Conservation (phyloP, 2,797 vertebrate species). For the Rhinogobio ventralis region DNA sequence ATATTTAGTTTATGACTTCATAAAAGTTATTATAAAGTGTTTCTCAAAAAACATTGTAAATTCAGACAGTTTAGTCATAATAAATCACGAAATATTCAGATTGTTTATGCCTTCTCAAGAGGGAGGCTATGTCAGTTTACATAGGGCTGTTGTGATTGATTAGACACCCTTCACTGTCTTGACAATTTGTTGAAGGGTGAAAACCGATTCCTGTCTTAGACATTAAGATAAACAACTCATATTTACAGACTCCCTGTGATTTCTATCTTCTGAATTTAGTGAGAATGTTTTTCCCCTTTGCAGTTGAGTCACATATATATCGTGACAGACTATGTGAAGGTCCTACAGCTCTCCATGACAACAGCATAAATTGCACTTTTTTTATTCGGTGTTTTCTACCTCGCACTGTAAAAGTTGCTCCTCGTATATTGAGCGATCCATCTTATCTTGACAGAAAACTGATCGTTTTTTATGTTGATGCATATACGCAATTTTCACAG, state of each 20-base stretch:
- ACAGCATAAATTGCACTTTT: slow-evolving; percentile 74
- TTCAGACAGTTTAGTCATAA: slow-evolving; percentile 73
- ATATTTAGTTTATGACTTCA: not conserved
- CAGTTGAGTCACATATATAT: slow-evolving; percentile 66
- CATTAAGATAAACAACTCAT: slow-evolving; percentile 76
- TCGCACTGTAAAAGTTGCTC: slow-evolving; percentile 51
- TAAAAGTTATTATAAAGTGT: slow-evolving; percentile 66
- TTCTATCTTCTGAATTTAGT: slow-evolving; percentile 67
- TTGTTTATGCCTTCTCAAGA: slow-evolving; percentile 60
- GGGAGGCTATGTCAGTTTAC: slow-evolving; percentile 69
- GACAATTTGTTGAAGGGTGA: slow-evolving; percentile 78
- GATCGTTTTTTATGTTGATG: slow-evolving; percentile 66
- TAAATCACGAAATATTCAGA: slow-evolving; percentile 73
- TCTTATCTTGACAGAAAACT: slow-evolving; percentile 69
- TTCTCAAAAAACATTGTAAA: slow-evolving; percentile 69
- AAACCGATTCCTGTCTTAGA: slow-evolving; percentile 68
- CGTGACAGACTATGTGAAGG: slow-evolving; percentile 72
- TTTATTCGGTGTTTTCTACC: slow-evolving; percentile 59
- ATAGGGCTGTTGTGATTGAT: slow-evolving; percentile 74
- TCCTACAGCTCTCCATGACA: slow-evolving; percentile 70
- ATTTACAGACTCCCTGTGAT: slow-evolving; percentile 76
- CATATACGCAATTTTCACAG: slow-evolving; percentile 61
- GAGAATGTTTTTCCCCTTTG: not conserved
- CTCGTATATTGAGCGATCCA: slow-evolving; percentile 70
- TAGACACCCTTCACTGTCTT: slow-evolving; percentile 68